Evolutionary conservation across 2,888 invertebrate genomes (phyloP), one percentile per base, ranked within the genome.

Genomic region (Metellina segmentata): DNA sequence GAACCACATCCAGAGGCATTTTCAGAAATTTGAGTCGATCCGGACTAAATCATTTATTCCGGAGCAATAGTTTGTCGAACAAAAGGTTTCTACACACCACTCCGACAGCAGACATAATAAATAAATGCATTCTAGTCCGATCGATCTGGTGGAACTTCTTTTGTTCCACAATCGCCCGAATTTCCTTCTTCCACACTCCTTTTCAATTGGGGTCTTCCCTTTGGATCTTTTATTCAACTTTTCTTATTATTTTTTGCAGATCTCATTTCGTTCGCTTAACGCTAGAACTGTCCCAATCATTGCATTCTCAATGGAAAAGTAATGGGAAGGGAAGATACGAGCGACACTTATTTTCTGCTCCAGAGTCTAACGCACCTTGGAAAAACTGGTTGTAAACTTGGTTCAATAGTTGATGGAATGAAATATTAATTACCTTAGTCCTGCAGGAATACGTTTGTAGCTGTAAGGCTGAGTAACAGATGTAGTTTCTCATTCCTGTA

Each of bases 261-360:
- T 79, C 87, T 81, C 79, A 87, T 87, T 81, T 71, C 79, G 71
- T 87, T 52, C 53, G 16, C 79, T 87, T 87, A 79, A 87, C 87
- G 87, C 78, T 52, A 87, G 87, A 87, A n/a, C 87, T 87, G 87
- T 52, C 81, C 81, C 87, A 87, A 87, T 87, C 87, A 87, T 87
- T 81, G 71, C 53, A 81, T 81, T 81, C 72, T 19, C 72, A 53
- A 87, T 79, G 78, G 69, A 51, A 71, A 53, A 77, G 78, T 86
- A 78, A 86, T 86, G 81, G 79, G 34, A 81, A 20, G 20, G 48
- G 79, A 52, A 20, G 19, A 85, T 13, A 75, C 13, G 85, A 61
- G 74, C 71, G 72, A 72, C 70, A 69, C 82, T 13, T 51, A 52
- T n/a, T 82, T 70, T 81, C 9, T 48, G n/a, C 34, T 19, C 13